Evolutionary conservation across 2,113 vertebrate genomes (phyloP), one percentile per base, ranked within the genome.

Genomic region (Polyodon spathula): DNA sequence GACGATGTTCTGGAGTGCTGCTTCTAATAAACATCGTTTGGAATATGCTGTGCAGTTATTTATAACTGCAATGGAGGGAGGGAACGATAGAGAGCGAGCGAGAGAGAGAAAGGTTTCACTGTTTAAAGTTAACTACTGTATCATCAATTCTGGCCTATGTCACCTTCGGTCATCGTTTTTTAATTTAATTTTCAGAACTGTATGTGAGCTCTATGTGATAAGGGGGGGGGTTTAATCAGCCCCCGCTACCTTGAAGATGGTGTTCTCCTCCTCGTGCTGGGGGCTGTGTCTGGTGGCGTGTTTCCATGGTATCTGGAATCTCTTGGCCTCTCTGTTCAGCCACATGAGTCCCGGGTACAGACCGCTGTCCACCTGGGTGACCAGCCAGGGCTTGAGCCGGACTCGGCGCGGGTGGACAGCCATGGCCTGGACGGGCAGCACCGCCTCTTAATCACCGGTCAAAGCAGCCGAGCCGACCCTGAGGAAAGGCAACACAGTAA

Each of bases 281-380:
- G 93, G 93, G 17, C 94, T 95, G 79, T 99, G 96, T 37, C 95
- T 83, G 0, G 95, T 97, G 0, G 96, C 96, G 6, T 99, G 96
- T 68, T 95, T 97, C 96, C 96, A 99, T 7, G 95, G 96, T 68
- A 99, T 97, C 80, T 86, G 92, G 76, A 99, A 99, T 17, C 92
- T 87, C 66, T 94, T 93, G 0, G 84, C 85, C 7, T 97, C 93
- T 0, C 94, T 88, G 73, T 99, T 88, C 0, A 97, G 76, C 95
- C 96, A 99, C 68, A 88, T 73, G 6, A 99, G 88, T 41, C 92
- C 95, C 0, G 93, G 91, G 64, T 97, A 98, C 41, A 90, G 82
- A 0, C 90, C 92, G 0, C 90, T 93, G 56, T 98, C 92, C 62
- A 99, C 94, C 79, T 99, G 96, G 52, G 93, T 86, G 40, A 99